A percentile compares a stretch with the other conserved stretches of the same genome.
Conservation (phyloP, 2,888 invertebrate species). For the Ceraclea dissimilis region DNA sequence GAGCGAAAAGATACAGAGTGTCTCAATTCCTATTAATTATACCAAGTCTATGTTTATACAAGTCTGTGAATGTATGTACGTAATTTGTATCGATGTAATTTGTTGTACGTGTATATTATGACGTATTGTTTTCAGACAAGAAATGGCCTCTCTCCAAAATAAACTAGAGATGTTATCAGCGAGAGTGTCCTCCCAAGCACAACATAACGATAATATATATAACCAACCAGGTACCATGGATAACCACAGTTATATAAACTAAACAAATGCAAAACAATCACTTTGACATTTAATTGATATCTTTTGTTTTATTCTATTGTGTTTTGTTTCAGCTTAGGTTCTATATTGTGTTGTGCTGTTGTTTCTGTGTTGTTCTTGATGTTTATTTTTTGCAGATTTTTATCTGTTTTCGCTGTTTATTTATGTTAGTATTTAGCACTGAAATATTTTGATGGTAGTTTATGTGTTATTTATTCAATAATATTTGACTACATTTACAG, state of each 20-base stretch:
- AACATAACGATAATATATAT: neutral
- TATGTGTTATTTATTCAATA: too few species aligned
- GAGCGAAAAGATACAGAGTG: too few species aligned
- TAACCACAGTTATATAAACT: neutral
- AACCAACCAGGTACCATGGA: slow-evolving; percentile 14
- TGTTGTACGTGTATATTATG: slow-evolving; percentile 8
- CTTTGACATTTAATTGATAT: too few species aligned
- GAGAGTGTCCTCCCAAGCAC: slow-evolving; percentile 29
- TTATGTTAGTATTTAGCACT: too few species aligned
- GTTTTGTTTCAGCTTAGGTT: neutral
- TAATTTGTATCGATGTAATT: neutral
- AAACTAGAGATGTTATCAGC: slow-evolving; percentile 61
- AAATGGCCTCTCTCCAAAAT: slow-evolving; percentile 74
- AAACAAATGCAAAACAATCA: neutral
- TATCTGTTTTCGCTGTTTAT: too few species aligned
- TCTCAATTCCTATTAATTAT: too few species aligned
- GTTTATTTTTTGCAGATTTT: too few species aligned
- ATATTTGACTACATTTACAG: too few species aligned
- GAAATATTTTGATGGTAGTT: too few species aligned
- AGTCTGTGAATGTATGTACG: too few species aligned
- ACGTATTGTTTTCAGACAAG: slow-evolving; percentile 43
- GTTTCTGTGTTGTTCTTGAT: too few species aligned
- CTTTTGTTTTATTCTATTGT: neutral
- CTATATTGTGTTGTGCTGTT: neutral
- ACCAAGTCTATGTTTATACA: too few species aligned